Percentiles rank a stretch among this genome's conserved stretches.
Evolutionary conservation across 2,113 vertebrate genomes (phyloP).

Genomic region (rabbit (Oryctolagus cuniculus)): DNA sequence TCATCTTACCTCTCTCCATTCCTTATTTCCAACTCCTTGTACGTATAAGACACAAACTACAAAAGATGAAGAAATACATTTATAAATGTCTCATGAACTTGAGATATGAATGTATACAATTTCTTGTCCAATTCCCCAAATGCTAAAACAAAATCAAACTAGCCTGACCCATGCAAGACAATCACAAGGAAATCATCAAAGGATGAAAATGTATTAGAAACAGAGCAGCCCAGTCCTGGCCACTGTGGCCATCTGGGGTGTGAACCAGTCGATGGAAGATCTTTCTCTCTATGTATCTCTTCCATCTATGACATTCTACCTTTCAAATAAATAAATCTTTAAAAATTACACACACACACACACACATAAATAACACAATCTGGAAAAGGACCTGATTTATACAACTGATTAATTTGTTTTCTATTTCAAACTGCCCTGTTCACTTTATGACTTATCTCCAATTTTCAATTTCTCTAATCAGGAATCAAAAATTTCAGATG

Average conservation of each 20-base stretch:
- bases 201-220: conserved; percentile 17
- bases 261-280: too few species aligned
- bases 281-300: too few species aligned
- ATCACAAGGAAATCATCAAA: background rate
- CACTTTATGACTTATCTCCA: background rate
- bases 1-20: conserved; percentile 98
- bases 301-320: too few species aligned
- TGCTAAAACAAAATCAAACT: background rate
- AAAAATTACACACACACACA: too few species aligned
- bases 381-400: background rate
- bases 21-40: conserved; percentile 97
- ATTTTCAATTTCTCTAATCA: conserved; percentile 22
- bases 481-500: conserved; percentile 8
- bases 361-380: too few species aligned
- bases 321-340: too few species aligned
- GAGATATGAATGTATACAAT: background rate
- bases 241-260: too few species aligned
- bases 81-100: conserved; percentile 30
- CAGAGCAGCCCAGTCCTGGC: too few species aligned
- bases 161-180: background rate
- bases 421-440: conserved; percentile 29
- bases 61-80: conserved; percentile 74
- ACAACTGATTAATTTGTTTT: background rate
- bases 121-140: background rate
- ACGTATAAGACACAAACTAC: conserved; percentile 98